A percentile compares a stretch with the other conserved stretches of the same genome.
These are phyloP conservation scores for Etheostoma spectabile DNA, from an alignment of 2,113 vertebrate species.

Conservation along the genomic window DNA sequence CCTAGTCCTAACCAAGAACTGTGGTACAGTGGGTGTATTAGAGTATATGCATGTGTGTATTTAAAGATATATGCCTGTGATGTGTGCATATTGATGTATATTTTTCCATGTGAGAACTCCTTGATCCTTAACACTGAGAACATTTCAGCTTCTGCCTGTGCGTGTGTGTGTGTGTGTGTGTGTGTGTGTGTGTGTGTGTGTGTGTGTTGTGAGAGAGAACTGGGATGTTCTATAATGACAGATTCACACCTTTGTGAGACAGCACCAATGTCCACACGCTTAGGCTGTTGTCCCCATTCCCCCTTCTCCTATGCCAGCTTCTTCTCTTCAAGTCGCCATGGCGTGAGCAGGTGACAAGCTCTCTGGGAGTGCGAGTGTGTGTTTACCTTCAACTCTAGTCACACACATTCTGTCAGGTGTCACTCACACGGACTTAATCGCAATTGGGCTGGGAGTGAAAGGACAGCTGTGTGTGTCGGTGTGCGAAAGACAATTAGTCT, in stretches of 20 bases:
- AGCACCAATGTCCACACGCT: conserved; percentile 58
- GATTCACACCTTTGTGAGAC: conserved; percentile 66
- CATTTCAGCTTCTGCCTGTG: not conserved
- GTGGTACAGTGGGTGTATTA: not conserved
- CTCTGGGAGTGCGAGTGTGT: conserved; percentile 45
- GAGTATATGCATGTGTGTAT: not conserved
- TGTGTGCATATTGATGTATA: not conserved
- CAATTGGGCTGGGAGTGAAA: conserved; percentile 12
- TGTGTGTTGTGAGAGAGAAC: conserved; percentile 1
- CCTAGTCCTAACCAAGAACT: conserved; percentile 40
- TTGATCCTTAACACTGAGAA: not conserved
- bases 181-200: not conserved
- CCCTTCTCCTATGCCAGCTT: conserved; percentile 11
- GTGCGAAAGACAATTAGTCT: not conserved
- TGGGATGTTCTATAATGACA: conserved; percentile 42
- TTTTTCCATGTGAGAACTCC: not conserved
- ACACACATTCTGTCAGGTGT: conserved; percentile 61
- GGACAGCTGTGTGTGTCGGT: conserved; percentile 1
- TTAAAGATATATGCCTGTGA: not conserved
- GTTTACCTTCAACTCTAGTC: conserved; percentile 48
- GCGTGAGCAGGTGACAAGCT: conserved; percentile 59
- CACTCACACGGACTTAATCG: conserved; percentile 34
- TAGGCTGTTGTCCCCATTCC: conserved; percentile 45
- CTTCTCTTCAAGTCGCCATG: conserved; percentile 5
- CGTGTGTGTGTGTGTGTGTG: not conserved